phyloP scores from a whole-genome alignment of 2,797 vertebrate species.

The Schizopygopsis pylzovi region DNA sequence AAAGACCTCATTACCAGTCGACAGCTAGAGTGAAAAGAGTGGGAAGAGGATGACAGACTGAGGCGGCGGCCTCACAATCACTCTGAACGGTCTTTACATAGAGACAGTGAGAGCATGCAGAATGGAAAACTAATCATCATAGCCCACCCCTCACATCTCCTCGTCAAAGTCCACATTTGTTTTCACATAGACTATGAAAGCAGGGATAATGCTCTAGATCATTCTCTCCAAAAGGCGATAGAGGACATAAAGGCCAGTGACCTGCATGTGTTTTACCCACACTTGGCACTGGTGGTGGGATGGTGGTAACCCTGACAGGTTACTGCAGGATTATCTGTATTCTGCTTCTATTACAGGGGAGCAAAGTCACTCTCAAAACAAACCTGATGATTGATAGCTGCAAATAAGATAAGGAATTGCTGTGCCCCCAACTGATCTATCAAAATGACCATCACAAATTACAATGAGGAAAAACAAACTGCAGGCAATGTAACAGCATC shows the following conservation, averaged over 20 bases:
- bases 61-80: conserved; percentile 58
- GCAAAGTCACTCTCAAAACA: conserved; percentile 56
- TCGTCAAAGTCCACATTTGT: conserved; percentile 52
- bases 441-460: conserved; percentile 3
- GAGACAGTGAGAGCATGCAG: conserved; percentile 66
- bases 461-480: background rate
- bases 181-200: conserved; percentile 49
- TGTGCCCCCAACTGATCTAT: conserved; percentile 24
- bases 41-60: conserved; percentile 54
- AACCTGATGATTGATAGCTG: conserved; percentile 48
- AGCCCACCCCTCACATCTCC: conserved; percentile 28
- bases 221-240: conserved; percentile 43
- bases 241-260: conserved; percentile 43
- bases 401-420: conserved; percentile 34
- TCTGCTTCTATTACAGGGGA: conserved; percentile 49
- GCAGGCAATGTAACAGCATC: background rate
- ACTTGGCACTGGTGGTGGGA: conserved; percentile 38
- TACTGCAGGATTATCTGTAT: conserved; percentile 51
- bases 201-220: conserved; percentile 54
- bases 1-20: conserved; percentile 55
- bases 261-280: conserved; percentile 39
- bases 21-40: conserved; percentile 61
- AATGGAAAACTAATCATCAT: conserved; percentile 73
- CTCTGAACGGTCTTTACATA: conserved; percentile 64
- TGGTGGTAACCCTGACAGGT: conserved; percentile 46